Percentiles rank a stretch among this genome's conserved stretches.
Conservation (phyloP, 2,113 vertebrate genomes). For the Pseudorhombus dupliciocellatus region DNA sequence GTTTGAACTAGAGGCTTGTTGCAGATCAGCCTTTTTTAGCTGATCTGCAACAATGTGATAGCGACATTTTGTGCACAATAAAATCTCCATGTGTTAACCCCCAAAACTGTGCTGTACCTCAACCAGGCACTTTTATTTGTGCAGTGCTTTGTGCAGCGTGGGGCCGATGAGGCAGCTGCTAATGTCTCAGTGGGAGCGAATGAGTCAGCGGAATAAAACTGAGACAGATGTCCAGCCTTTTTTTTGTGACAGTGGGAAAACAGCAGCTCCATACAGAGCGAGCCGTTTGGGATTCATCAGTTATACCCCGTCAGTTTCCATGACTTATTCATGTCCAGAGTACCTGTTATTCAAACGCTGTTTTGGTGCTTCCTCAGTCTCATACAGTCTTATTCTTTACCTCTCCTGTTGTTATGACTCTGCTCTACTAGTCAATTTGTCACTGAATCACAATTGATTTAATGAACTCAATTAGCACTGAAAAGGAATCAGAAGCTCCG, state of each 20-base stretch:
- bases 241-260: conserved; percentile 21
- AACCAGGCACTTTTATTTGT: conserved; percentile 1
- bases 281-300: conserved; percentile 11
- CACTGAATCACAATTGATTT: no score
- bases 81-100: not conserved
- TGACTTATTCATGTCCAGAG: not conserved
- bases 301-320: conserved; percentile 11
- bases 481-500: no score
- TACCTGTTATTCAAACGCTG: no score
- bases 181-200: conserved; percentile 35
- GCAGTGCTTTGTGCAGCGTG: conserved; percentile 29
- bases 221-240: conserved; percentile 38
- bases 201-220: conserved; percentile 52
- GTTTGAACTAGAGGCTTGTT: not conserved
- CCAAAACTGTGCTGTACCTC: not conserved
- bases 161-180: conserved; percentile 31
- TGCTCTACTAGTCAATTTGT: no score
- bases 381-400: no score
- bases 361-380: no score
- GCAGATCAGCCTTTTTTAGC: not conserved
- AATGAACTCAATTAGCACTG: no score
- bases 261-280: conserved; percentile 20
- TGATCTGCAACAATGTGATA: not conserved
- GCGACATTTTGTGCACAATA: not conserved
- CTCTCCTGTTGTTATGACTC: no score